Percentiles rank a stretch among this genome's conserved stretches.
Conservation (phyloP, 92 coral and sea anemone genomes). For the Muricea muricata region DNA sequence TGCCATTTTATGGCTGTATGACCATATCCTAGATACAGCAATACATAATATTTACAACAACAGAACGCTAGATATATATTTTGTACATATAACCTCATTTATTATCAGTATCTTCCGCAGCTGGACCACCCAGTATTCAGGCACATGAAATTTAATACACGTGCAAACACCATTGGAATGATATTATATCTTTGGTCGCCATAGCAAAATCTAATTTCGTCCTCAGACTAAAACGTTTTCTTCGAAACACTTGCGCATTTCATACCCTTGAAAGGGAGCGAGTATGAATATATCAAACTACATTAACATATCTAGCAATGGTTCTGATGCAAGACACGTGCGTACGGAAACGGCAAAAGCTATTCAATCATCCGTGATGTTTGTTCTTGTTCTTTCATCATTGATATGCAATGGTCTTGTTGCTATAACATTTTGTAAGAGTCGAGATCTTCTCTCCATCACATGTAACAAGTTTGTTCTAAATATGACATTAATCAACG, state of each 20-base stretch:
- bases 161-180: neutral
- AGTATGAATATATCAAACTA: neutral
- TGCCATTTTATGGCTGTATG: too few species aligned
- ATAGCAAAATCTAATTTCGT: neutral
- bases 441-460: constrained; percentile 73
- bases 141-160: neutral
- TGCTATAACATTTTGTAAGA: constrained; percentile 73
- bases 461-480: constrained; percentile 87
- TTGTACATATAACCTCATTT: too few species aligned
- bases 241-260: neutral
- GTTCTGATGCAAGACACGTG: neutral
- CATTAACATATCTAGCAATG: constrained; percentile 32
- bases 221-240: neutral
- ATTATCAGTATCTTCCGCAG: neutral
- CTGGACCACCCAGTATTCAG: constrained; percentile 7
- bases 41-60: too few species aligned
- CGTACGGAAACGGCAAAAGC: constrained; percentile 35
- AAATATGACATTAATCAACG: constrained; percentile 80
- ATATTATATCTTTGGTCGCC: neutral
- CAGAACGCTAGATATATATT: too few species aligned
- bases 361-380: constrained; percentile 67
- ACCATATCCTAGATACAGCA: too few species aligned
- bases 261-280: neutral
- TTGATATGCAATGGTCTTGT: constrained; percentile 82
- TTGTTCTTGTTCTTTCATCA: constrained; percentile 72